Base-by-base conservation (phyloP, 2,888 invertebrate species). In the Trichogramma dendrolimi region DNA sequence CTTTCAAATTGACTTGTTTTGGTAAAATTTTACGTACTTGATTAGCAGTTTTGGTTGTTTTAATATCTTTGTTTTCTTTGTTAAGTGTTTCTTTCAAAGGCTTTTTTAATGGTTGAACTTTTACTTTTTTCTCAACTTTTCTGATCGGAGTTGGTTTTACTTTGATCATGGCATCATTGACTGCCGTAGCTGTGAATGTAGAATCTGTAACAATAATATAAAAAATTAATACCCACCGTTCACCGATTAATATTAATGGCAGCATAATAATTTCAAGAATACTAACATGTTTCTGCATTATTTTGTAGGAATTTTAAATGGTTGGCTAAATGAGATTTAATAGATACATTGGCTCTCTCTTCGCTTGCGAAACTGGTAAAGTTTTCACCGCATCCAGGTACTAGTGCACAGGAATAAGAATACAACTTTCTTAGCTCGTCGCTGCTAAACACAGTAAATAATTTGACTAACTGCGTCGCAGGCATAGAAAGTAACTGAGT, bases 311-410 rank as follows among this genome's bases (percentile, higher is more conserved):
- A 70, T 57, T 79, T 75, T 56, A 80, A 73, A 70, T 84, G 84
- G 55, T 80, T 76, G 4, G 74, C 72, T 38, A 85, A 74, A 70
- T 84, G 84, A 4, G 75, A 73, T 68, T 80, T 81, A 70, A 84
- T 82, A 41, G 79, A 80, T 66, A 78, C 74, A 66, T 82, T 76
- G 1, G 84, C 84, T 69, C 78, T 80, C 50, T 75, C 78, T 71
- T 85, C 85, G 69, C 82, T 83, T 2, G 84, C 84, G 75, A 84
- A 84, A 71, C 84, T 84, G 11, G 80, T 80, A 69, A 80, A 83
- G 42, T 75, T 79, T 64, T 81, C 77, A 27, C 75, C 71, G 64
- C 84, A 84, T 55, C 78, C 79, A 8, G 82, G 80, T 55, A 83
- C 75, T 60, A 84, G 74, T 42, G 76, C 78, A 69, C 84, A 84